phyloP scores from a whole-genome alignment of 2,797 vertebrate species.

The Coregonus suidteri region DNA sequence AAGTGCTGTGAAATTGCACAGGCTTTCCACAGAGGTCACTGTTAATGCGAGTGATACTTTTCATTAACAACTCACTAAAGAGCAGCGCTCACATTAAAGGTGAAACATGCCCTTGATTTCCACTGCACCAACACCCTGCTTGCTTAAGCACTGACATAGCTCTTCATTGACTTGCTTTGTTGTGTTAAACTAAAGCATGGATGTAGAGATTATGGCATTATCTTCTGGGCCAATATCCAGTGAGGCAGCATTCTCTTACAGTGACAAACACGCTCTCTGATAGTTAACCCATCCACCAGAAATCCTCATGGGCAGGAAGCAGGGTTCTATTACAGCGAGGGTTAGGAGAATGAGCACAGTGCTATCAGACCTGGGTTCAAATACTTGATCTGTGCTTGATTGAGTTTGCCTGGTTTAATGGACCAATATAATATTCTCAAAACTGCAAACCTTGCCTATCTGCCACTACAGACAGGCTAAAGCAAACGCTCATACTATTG shows the following conservation, averaged over 20 bases:
- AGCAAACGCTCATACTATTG: background rate
- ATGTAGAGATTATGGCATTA: slow-evolving; percentile 16
- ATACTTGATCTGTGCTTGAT: background rate
- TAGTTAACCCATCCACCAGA: slow-evolving; percentile 23
- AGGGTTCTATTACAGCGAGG: background rate
- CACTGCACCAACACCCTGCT: slow-evolving; percentile 3
- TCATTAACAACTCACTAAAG: background rate
- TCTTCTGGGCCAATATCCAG: slow-evolving; percentile 42
- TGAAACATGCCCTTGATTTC: background rate
- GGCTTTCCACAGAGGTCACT: background rate
- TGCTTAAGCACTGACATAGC: background rate
- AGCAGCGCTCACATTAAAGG: background rate
- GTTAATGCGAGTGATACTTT: background rate
- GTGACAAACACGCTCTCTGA: slow-evolving; percentile 41
- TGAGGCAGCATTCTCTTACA: slow-evolving; percentile 55
- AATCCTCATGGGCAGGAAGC: background rate
- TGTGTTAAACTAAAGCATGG: background rate
- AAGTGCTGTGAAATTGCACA: slow-evolving; percentile 10
- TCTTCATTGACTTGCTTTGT: slow-evolving; percentile 1
- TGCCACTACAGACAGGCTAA: background rate
- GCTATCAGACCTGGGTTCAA: background rate
- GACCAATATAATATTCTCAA: background rate
- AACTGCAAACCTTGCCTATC: background rate
- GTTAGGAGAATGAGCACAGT: background rate
- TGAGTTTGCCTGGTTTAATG: background rate